phyloP scores from a whole-genome alignment of 2,113 vertebrate genomes.

The Hydrolagus affinis region DNA sequence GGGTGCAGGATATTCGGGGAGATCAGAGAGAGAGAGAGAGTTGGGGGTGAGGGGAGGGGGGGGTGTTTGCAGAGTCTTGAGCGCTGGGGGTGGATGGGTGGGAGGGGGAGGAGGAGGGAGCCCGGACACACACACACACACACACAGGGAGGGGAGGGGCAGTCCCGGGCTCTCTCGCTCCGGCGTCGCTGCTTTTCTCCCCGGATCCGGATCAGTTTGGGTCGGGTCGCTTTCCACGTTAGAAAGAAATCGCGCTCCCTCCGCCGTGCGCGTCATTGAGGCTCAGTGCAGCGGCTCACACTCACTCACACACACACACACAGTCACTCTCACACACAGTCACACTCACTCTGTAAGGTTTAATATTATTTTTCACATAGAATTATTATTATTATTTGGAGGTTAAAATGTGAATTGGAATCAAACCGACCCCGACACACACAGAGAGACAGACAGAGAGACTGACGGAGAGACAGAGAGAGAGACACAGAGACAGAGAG shows the following conservation, averaged over 20 bases:
- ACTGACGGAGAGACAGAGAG: too few species aligned
- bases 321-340: neutral
- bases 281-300: neutral
- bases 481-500: neutral
- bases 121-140: too few species aligned
- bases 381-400: neutral
- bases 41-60: too few species aligned
- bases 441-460: neutral
- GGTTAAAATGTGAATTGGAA: neutral
- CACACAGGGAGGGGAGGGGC: too few species aligned
- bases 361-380: neutral
- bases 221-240: neutral
- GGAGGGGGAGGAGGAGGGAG: neutral
- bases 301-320: too few species aligned
- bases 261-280: slow-evolving; percentile 21
- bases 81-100: neutral
- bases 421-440: neutral
- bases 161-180: neutral
- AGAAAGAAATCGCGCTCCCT: neutral
- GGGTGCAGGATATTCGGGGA: neutral
- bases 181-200: neutral
- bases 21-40: neutral
- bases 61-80: neutral
- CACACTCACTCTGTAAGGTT: neutral
- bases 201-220: too few species aligned